phyloP scores from a whole-genome alignment of 2,797 vertebrate species.

The Glossophaga mutica region DNA sequence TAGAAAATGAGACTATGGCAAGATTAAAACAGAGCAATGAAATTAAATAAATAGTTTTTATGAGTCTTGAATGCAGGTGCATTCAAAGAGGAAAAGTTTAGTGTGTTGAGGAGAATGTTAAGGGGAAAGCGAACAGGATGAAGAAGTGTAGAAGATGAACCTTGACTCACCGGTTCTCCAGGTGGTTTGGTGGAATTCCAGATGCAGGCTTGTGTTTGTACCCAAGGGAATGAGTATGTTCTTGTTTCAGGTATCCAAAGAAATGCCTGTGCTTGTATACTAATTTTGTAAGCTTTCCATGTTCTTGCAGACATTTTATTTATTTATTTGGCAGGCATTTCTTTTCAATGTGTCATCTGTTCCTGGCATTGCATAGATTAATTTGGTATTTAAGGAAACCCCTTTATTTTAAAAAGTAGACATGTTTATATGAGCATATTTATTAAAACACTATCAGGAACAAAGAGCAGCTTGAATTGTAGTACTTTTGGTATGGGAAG shows the following conservation, averaged over 20 bases:
- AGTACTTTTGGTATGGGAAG: not conserved
- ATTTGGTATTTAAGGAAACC: slow-evolving; percentile 34
- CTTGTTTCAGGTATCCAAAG: not conserved
- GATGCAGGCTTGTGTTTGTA: not conserved
- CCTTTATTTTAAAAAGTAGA: slow-evolving; percentile 23
- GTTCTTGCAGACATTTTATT: slow-evolving; percentile 25
- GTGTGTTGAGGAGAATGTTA: not conserved
- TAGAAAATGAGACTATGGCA: not conserved
- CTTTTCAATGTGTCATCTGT: slow-evolving; percentile 38
- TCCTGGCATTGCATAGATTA: not conserved
- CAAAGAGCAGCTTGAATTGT: not conserved
- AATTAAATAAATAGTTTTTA: not conserved
- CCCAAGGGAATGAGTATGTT: not conserved
- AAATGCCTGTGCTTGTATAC: not conserved
- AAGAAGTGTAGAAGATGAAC: not conserved
- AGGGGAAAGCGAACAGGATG: not conserved
- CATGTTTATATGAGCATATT: not conserved
- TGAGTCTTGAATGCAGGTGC: not conserved
- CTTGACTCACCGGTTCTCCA: not conserved
- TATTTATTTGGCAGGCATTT: not conserved
- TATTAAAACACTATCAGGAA: slow-evolving; percentile 14
- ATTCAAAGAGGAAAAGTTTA: not conserved
- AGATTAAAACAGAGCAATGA: not conserved
- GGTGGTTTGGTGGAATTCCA: slow-evolving; percentile 32
- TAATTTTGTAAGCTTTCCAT: slow-evolving; percentile 33